Evolutionary conservation across 2,888 invertebrate species (phyloP).

Genomic region (Hermodice carunculata): DNA sequence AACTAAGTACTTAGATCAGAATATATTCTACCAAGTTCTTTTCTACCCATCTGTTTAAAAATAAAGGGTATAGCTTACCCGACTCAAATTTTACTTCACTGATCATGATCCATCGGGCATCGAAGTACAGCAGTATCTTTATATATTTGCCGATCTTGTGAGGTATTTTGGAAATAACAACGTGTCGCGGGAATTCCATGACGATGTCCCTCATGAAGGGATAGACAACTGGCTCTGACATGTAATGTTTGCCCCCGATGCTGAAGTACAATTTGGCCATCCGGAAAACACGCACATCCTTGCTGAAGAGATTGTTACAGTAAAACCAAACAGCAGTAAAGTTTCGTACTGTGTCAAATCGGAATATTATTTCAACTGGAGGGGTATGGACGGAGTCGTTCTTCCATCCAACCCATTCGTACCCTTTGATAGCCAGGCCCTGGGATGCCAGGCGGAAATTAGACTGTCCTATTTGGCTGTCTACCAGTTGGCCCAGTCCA

Average conservation of each 20-base stretch:
- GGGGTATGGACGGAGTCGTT: slow-evolving; percentile 74
- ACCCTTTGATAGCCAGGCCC: slow-evolving; percentile 76
- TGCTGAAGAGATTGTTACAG: slow-evolving; percentile 88
- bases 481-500: slow-evolving; percentile 86
- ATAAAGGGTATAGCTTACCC: slow-evolving; percentile 72
- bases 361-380: slow-evolving; percentile 83
- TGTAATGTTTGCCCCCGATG: slow-evolving; percentile 83
- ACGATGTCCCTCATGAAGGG: slow-evolving; percentile 81
- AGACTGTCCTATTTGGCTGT: slow-evolving; percentile 84
- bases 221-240: slow-evolving; percentile 79
- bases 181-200: slow-evolving; percentile 86
- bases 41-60: too few species aligned
- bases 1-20: too few species aligned
- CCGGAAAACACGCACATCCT: slow-evolving; percentile 87
- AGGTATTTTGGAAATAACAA: slow-evolving; percentile 85
- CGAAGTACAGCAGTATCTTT: slow-evolving; percentile 81
- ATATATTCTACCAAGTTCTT: too few species aligned
- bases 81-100: slow-evolving; percentile 92
- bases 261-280: slow-evolving; percentile 82
- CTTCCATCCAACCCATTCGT: slow-evolving; percentile 93
- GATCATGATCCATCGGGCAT: slow-evolving; percentile 90
- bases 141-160: slow-evolving; percentile 86
- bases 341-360: slow-evolving; percentile 90
- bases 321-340: slow-evolving; percentile 86
- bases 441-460: slow-evolving; percentile 79